phyloP scores from a whole-genome alignment of 2,797 vertebrate genomes.

The Phoebastria nigripes region DNA sequence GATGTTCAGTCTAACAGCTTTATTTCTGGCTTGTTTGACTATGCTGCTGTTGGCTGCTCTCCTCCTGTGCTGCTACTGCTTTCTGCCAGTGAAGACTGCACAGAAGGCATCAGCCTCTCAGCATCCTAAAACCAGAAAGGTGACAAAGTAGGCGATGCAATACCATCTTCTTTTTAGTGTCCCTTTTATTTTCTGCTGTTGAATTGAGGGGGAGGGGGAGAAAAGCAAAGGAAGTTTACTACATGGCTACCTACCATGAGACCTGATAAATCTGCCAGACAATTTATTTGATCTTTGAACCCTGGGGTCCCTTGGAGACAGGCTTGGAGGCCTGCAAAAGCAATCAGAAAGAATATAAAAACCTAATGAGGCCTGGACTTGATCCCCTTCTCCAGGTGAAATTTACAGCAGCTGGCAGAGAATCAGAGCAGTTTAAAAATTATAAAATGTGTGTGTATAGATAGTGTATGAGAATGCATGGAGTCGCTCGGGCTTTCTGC shows the following conservation, averaged over 20 bases:
- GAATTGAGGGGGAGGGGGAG: not conserved
- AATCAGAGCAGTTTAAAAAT: slow-evolving; percentile 66
- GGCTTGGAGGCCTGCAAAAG: slow-evolving; percentile 74
- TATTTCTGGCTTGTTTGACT: not conserved
- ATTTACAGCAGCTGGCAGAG: slow-evolving; percentile 66
- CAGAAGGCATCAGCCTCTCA: not conserved
- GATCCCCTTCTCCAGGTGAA: slow-evolving; percentile 58
- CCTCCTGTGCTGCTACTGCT: not conserved
- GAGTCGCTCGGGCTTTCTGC: not conserved
- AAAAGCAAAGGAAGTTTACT: slow-evolving; percentile 53
- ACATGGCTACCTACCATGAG: slow-evolving; percentile 76
- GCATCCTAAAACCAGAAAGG: not conserved
- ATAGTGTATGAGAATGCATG: not conserved
- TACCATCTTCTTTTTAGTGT: not conserved
- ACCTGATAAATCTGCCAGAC: slow-evolving; percentile 84
- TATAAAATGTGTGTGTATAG: not conserved
- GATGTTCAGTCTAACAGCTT: not conserved
- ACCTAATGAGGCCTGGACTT: slow-evolving; percentile 70
- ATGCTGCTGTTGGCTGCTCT: not conserved
- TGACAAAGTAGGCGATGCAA: not conserved
- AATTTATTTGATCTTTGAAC: slow-evolving; percentile 88
- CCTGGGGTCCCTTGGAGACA: slow-evolving; percentile 69
- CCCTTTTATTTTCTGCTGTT: not conserved
- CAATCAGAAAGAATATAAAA: slow-evolving; percentile 68
- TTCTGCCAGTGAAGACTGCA: not conserved